These are phyloP conservation scores for Pollimyrus isidori DNA, from an alignment of 2,113 vertebrate species.

Conservation along the genomic window DNA sequence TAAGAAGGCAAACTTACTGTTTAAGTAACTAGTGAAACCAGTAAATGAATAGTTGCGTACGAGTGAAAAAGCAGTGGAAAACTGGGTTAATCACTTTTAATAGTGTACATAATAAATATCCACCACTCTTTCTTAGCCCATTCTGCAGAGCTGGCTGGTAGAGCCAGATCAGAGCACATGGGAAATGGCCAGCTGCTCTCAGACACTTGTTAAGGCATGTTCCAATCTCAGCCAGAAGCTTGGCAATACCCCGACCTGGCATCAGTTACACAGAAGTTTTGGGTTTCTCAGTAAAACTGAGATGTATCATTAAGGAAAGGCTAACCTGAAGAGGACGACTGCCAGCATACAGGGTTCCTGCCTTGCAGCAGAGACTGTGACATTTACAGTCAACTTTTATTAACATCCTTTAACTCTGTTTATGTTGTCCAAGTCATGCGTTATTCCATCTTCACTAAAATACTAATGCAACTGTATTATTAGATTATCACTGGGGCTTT, in stretches of 20 bases:
- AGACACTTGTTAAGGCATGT: not conserved
- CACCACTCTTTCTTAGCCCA: not conserved
- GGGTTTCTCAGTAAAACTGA: not conserved
- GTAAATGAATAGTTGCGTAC: not conserved
- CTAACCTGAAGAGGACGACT: not conserved
- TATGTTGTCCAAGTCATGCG: not conserved
- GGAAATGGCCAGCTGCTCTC: not conserved
- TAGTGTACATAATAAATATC: not conserved
- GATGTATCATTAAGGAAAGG: not conserved
- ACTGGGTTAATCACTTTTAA: not conserved
- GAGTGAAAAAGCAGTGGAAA: not conserved
- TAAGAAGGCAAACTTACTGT: not conserved
- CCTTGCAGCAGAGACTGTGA: not conserved
- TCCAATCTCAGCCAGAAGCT: not conserved
- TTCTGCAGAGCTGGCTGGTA: not conserved
- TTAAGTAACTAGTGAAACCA: not conserved
- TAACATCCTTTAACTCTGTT: not conserved
- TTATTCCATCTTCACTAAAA: not conserved
- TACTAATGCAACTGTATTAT: not conserved
- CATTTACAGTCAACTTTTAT: not conserved
- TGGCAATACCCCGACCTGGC: not conserved
- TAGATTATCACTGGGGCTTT: not conserved
- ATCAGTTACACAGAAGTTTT: not conserved
- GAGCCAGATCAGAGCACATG: not conserved
- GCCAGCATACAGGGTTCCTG: not conserved